Evolutionary conservation across 37 sponge, comb jelly and placozoan species (phyloP).

Genomic region (Beroe forskalii): DNA sequence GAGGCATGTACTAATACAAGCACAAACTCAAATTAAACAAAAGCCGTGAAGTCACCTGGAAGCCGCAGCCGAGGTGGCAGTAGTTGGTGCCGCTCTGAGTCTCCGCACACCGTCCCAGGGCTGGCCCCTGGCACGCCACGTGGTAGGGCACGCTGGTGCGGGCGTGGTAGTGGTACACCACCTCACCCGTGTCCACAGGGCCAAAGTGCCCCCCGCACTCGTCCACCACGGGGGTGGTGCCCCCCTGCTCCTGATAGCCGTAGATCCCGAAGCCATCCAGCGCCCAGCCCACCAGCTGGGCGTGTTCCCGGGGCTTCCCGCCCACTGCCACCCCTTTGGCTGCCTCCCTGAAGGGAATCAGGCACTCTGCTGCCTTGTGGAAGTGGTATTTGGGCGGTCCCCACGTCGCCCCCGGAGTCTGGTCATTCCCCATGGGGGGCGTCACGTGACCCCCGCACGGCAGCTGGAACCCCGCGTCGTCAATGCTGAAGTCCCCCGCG

Average conservation of each 20-base stretch:
- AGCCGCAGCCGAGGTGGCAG: slow-evolving; percentile 51
- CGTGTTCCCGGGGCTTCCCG: neutral
- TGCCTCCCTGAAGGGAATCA: slow-evolving; percentile 21
- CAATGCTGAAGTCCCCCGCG: slow-evolving; percentile 64
- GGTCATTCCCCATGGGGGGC: slow-evolving; percentile 35
- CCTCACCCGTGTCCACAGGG: slow-evolving; percentile 47
- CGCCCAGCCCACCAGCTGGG: slow-evolving; percentile 31
- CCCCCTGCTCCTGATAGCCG: slow-evolving; percentile 6
- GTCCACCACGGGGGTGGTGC: slow-evolving; percentile 15
- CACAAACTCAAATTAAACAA: no score
- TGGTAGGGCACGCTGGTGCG: slow-evolving; percentile 26
- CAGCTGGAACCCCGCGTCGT: slow-evolving; percentile 52
- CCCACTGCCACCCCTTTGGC: slow-evolving; percentile 31
- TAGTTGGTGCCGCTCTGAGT: slow-evolving; percentile 57
- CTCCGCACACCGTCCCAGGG: slow-evolving; percentile 34
- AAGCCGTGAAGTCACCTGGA: no score
- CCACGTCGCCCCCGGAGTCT: neutral
- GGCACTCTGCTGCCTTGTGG: slow-evolving; percentile 51
- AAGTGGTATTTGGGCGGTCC: slow-evolving; percentile 62
- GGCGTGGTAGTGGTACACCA: slow-evolving; percentile 56
- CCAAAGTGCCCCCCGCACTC: slow-evolving; percentile 63
- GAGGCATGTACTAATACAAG: no score
- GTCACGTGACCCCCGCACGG: slow-evolving; percentile 55
- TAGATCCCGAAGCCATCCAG: slow-evolving; percentile 56
- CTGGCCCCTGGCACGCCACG: slow-evolving; percentile 50